Base-by-base conservation (phyloP, 2,888 invertebrate genomes). In the Pherbina coryleti region DNA sequence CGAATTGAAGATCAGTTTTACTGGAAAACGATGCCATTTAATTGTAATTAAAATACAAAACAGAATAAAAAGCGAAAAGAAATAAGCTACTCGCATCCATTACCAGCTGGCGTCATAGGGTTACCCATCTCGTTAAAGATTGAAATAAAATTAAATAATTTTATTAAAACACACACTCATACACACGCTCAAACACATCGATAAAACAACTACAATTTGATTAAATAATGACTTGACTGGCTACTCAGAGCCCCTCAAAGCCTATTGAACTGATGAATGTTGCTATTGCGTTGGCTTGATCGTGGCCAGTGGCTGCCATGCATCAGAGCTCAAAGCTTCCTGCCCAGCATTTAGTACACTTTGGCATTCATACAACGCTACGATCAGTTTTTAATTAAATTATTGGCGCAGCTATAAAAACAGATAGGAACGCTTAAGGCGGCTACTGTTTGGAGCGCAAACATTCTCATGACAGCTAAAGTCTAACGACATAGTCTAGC, bases 1-100 rank as follows among this genome's bases (percentile, higher is more conserved):
- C 87, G 86, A 87, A 87, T 88, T 87, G 86, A 86, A 86, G 85
- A 86, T 86, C 86, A 82, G 76, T 79, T 67, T 9, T 28, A 5
- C 28, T 44, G 62, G 64, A 74, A 74, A 62, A 74, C 62, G 73
- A 62, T 74, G 31, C 73, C 44, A 62, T 74, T 74, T 51, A 74
- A 51, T 74, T 62, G 62, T n/a, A 51, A 28, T 74, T 49, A 60
- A 60, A 22, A 64, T 7, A 44, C 7, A 73, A 73, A 25, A 37
- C 1, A 60, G n/a, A 72, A 57, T 5, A 60, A 53, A 51, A 70
- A 53, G 28, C 8, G 17, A 7, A 28, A 31, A 60, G 7, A 70
- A 28, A 70, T 19, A 49, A 19, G 22, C 17, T 7, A 5, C 2
- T 28, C 11, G 51, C 8, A 19, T 60, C 8, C 60, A 44, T 60